Base-by-base conservation (phyloP, 1,140 invertebrate genomes). In the Acromyrmex charruanus region DNA sequence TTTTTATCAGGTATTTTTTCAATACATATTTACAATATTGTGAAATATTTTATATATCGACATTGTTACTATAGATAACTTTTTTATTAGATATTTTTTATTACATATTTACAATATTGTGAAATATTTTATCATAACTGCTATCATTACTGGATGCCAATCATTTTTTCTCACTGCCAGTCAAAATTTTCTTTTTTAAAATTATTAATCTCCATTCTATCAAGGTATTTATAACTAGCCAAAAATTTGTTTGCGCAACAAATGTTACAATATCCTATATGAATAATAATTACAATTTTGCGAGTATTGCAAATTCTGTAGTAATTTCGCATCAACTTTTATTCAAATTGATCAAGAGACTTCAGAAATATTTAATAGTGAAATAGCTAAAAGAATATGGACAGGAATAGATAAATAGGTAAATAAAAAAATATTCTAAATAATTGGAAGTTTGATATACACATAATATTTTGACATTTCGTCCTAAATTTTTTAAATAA, bases 51-150 rank as follows among this genome's bases (percentile, higher is more conserved):
- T 55, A 53, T 55, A 44, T 44, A 44, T 44, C 9, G 10, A 44
- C 39, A 9, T 44, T 44, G 39, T 44, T 44, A 44, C 1, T 44
- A 10, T 44, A 44, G 39, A 44, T 44, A 44, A 44, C 39, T 44
- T 44, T 44, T 44, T 44, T 44, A 44, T 44, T 44, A 44, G 39
- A 44, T 44, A 44, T 44, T 44, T 44, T 44, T 44, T 44, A 71
- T 65, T 65, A 9, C 21, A 51, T 51, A 16, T 71, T 55, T 72
- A 6, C 25, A 16, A 55, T 28, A 31, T n/a, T 55, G 16, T 18
- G 2, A 58, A 55, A 58, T 55, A 21, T 72, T 74, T 74, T 74
- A 53, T 55, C 25, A 9, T 71, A 44, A 44, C 39, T 63, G 61
- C 61, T 25, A 53, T 21, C 16, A 72, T n/a, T 72, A 16, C 25